Evolutionary conservation across 2,888 invertebrate genomes (phyloP), one percentile per base, ranked within the genome.

Genomic region (Drosophila conformis): DNA sequence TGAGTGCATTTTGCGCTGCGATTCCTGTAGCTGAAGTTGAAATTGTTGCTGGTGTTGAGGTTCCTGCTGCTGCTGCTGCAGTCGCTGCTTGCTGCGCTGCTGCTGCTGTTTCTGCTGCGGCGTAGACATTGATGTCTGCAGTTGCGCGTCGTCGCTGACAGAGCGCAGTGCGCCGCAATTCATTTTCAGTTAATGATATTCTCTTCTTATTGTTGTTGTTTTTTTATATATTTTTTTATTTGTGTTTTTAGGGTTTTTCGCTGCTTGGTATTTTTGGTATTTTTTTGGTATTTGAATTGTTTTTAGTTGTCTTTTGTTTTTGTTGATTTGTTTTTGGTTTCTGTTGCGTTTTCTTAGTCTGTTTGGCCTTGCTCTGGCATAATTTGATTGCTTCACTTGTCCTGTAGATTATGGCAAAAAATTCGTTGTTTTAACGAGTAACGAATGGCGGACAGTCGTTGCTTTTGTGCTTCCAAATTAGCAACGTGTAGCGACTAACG

Each of bases 121-220:
- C 48, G 52, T 42, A 18, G 60, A 35, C 33, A 65, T 27, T 36
- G 65, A 18, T 29, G 69, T 52, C 71, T 73, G 76, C 84, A 74
- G 69, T 64, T 88, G 88, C 82, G 82, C 68, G 52, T 87, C 83
- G 78, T 93, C 92, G 76, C 92, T 92, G 65, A 84, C 76, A 42
- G 92, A 82, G 59, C 92, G 90, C 83, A 92, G 87, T 64, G 93
- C 92, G 72, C 93, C 92, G 85, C 93, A 93, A 88, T 93, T 93
- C 93, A 93, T 93, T 64, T 78, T 80, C 38, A 51, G 10, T 57
- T 62, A 21, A 61, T 27, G 33, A 21, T 36, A 42, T 54, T 29
- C 21, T 25, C 25, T 25, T 15, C 25, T 46, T 46, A 2, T 25
- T 46, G 5, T 25, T 71, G 61, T 64, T 67, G 49, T 71, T 63